Evolutionary conservation across 1,140 invertebrate species (phyloP), one percentile per base, ranked within the genome.

Genomic region (Mactra quadrangularis): DNA sequence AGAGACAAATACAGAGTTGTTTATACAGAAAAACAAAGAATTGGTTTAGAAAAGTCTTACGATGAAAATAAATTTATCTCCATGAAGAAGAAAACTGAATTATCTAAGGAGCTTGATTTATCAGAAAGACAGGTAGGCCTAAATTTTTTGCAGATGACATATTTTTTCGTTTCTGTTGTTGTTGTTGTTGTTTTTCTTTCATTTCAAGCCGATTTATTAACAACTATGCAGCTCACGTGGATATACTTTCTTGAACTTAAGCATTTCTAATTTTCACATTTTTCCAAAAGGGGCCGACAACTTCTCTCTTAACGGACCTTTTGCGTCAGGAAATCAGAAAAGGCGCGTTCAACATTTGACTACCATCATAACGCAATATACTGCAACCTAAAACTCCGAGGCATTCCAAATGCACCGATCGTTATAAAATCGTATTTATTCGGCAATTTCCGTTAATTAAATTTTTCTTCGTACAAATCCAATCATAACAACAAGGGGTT

Each of bases 21-120:
- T 15, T 76, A 76, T 53, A 76, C 72, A 13, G 72, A 76, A 38
- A 59, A 76, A 62, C 72, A 76, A 27, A 59, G 72, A 62, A 29
- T 15, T 0, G 72, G 72, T 3, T 55, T 76, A 3, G 72, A 76
- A 29, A n/a, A 22, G 13, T 52, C 31, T 19, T 76, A 47, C 41
- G 45, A 47, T 6, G 35, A 17, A 3, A 76, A 60, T 33, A 59
- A 76, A 22, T 76, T 76, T 29, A 76, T 76, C 35, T 45, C 72
- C 1, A 76, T 22, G 47, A 38, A 60, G 35, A 62, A 9, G 13
- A 76, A 27, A 25, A 19, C 41, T 25, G 29, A 76, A 57, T 27
- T 76, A 9, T 47, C 72, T 3, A 25, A 60, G 27, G 57, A 76
- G 45, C 72, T 76, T 0, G 35, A 62, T 29, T 50, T 76, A 22